A percentile compares a stretch with the other conserved stretches of the same genome.
phyloP scores from a whole-genome alignment of 2,888 invertebrate species.

The Dioctria rufipes region DNA sequence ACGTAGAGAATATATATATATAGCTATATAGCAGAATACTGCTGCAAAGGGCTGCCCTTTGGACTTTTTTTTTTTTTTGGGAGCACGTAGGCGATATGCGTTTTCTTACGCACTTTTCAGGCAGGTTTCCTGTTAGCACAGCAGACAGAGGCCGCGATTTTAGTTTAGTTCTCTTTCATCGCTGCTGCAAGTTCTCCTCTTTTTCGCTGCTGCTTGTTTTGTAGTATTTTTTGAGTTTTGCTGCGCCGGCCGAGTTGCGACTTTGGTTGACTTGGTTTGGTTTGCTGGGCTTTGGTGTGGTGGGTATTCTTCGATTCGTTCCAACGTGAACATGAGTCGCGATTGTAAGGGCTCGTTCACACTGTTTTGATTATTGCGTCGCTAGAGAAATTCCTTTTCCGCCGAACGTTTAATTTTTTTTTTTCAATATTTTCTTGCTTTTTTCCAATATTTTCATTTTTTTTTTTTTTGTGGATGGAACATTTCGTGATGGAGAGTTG shows the following conservation, averaged over 20 bases:
- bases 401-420: background rate
- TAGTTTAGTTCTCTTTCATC: constrained; percentile 20
- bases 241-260: background rate
- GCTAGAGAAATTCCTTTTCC: constrained; percentile 50
- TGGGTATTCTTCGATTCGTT: no score
- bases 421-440: constrained; percentile 24
- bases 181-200: background rate
- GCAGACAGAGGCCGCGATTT: constrained; percentile 13
- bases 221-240: background rate
- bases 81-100: constrained; percentile 20
- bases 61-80: background rate
- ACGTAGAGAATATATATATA: no score
- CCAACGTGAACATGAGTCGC: background rate
- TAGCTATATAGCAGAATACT: no score
- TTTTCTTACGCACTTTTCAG: constrained; percentile 38
- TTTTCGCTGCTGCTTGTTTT: background rate
- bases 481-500: constrained; percentile 14
- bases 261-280: background rate
- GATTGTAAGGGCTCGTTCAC: constrained; percentile 13
- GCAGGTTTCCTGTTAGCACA: no score
- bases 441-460: constrained; percentile 42
- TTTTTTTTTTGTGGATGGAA: background rate
- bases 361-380: constrained; percentile 51
- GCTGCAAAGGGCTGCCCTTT: constrained; percentile 34
- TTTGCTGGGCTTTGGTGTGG: constrained; percentile 8